Percentiles rank a stretch among this genome's conserved stretches.
Evolutionary conservation across 2,888 invertebrate genomes (phyloP).

Genomic region (Koerneria pararmatus): DNA sequence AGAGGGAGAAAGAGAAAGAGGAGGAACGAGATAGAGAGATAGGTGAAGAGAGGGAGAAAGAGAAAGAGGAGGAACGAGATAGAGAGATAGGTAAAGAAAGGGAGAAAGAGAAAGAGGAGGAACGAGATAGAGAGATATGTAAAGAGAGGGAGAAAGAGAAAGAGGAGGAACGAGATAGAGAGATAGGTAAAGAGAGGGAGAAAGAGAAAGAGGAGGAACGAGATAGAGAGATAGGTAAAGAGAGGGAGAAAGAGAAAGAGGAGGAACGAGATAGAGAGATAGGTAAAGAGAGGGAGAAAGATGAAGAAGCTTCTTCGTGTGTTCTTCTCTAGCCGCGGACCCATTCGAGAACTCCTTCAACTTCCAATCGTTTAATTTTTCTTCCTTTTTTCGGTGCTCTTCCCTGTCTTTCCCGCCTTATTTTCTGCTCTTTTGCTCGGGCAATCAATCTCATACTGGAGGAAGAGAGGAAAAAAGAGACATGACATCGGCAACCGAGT

Average conservation of each 20-base stretch:
- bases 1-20: background rate
- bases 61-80: conserved; percentile 1
- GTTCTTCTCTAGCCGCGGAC: too few species aligned
- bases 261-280: too few species aligned
- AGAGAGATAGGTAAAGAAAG: background rate
- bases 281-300: too few species aligned
- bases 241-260: too few species aligned
- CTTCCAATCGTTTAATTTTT: conserved; percentile 13
- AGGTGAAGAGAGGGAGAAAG: background rate
- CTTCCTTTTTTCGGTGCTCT: background rate
- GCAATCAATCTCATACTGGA: conserved; percentile 3
- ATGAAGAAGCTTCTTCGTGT: too few species aligned
- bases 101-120: conserved; percentile 3
- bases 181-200: too few species aligned
- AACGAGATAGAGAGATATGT: conserved; percentile 8
- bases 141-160: too few species aligned
- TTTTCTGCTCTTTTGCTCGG: background rate
- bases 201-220: too few species aligned
- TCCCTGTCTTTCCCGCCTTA: conserved; percentile 5
- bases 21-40: conserved; percentile 8
- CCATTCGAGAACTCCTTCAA: conserved; percentile 13
- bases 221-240: too few species aligned
- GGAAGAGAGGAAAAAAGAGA: background rate
- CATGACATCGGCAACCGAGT: background rate
- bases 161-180: too few species aligned